Evolutionary conservation across 2,888 invertebrate genomes (phyloP), one percentile per base, ranked within the genome.

Genomic region (Sialis lutaria): DNA sequence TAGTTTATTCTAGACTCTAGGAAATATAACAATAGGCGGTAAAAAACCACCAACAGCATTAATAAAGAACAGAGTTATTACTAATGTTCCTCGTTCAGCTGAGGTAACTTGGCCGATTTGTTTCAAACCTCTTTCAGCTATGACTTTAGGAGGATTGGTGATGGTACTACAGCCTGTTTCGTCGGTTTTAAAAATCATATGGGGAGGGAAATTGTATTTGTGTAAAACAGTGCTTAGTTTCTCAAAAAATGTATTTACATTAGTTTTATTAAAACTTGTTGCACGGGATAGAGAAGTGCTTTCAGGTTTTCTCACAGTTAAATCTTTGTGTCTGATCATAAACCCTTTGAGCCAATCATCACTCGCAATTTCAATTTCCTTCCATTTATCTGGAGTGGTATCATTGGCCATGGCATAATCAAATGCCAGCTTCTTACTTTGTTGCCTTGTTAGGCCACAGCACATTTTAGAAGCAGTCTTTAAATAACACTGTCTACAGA

Each of bases 381-480:
- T 47, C 48, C 50, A 52, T 50, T 45, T 49, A 42, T 33, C 49
- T 48, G 50, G 50, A 13, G 34, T 44, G 35, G 49, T 50, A 47
- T 48, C 44, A 50, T 49, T 52, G 48, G 31, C 42, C 8, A 43
- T 42, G 45, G 51, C 53, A 51, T 49, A 53, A 44, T 51, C 41
- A 51, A 47, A 53, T 43, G 50, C 49, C 35, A 49, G 46, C 48
- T 53, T 50, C 46, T 47, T 53, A 44, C 50, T 47, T 50, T 53
- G 49, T 6, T 42, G 22, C 42, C 48, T 53, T 40, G 53, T 50
- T 42, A 52, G 42, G 44, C 53, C 51, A 50, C 50, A 47, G 47
- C 51, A 53, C 51, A 53, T 53, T 50, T 53, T 52, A 43, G 50
- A 49, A 43, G 53, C 50, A 47, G 51, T 52, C 45, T 52, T 52